Percentiles rank a stretch among this genome's conserved stretches.
phyloP scores from a whole-genome alignment of 2,797 vertebrate genomes.

The Botia kubotai region DNA sequence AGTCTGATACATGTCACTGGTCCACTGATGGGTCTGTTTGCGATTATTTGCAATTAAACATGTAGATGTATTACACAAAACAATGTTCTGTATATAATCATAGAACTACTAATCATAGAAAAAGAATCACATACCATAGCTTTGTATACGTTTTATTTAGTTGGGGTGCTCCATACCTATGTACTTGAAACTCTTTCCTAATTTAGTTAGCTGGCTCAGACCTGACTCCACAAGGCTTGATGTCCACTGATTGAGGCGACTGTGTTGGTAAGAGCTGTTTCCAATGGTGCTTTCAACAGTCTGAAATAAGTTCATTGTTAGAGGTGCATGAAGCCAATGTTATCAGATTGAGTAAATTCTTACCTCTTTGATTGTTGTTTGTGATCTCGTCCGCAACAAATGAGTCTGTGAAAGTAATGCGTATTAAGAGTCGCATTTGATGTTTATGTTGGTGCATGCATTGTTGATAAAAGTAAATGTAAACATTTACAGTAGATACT shows the following conservation, averaged over 20 bases:
- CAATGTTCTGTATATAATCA: too few relatives aligned
- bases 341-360: conserved; percentile 12
- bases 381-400: conserved; percentile 63
- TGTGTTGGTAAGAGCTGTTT: conserved; percentile 55
- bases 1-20: conserved; percentile 93
- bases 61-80: too few relatives aligned
- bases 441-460: background rate
- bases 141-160: too few relatives aligned
- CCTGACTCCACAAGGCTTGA: conserved; percentile 58
- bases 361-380: conserved; percentile 63
- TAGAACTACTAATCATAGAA: too few relatives aligned
- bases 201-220: conserved; percentile 61
- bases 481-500: background rate
- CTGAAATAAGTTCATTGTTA: conserved; percentile 7
- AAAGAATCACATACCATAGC: too few relatives aligned
- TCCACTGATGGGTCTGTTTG: too few relatives aligned
- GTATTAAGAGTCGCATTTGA: background rate
- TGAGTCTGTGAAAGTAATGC: conserved; percentile 42
- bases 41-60: too few relatives aligned
- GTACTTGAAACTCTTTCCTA: conserved; percentile 63
- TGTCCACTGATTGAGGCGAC: conserved; percentile 58
- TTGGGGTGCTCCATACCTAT: conserved; percentile 60
- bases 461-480: background rate
- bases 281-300: conserved; percentile 58
- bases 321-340: background rate